These are phyloP conservation scores for Drosophila paulistorum DNA, from an alignment of 1,140 invertebrate species.

Conservation along the genomic window DNA sequence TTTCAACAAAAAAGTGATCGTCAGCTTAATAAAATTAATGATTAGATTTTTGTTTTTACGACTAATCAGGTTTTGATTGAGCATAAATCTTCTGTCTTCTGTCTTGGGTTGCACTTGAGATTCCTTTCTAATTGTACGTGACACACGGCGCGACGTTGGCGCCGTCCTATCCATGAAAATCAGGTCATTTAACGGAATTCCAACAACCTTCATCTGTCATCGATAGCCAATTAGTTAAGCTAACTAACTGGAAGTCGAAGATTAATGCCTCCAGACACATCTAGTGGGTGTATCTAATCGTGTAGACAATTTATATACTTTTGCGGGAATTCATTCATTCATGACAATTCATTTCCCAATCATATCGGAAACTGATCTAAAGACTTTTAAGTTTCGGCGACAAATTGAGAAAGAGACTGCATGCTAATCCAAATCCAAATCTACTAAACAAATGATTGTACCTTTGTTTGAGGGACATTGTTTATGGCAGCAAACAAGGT, in stretches of 20 bases:
- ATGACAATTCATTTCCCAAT: slow-evolving; percentile 13
- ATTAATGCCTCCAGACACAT: slow-evolving; percentile 33
- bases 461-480: slow-evolving; percentile 40
- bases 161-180: slow-evolving; percentile 48
- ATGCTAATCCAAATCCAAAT: neutral
- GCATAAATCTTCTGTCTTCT: slow-evolving; percentile 64
- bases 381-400: neutral
- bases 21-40: slow-evolving; percentile 81
- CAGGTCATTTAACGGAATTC: slow-evolving; percentile 66
- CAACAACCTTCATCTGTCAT: slow-evolving; percentile 45
- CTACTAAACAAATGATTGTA: neutral
- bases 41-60: slow-evolving; percentile 68
- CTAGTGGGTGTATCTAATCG: slow-evolving; percentile 53
- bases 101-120: slow-evolving; percentile 64
- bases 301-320: slow-evolving; percentile 44
- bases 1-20: slow-evolving; percentile 78
- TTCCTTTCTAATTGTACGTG: slow-evolving; percentile 78
- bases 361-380: slow-evolving; percentile 3
- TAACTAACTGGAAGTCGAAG: slow-evolving; percentile 18
- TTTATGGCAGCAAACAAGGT: slow-evolving; percentile 31
- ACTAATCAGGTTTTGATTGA: slow-evolving; percentile 66
- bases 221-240: slow-evolving; percentile 33
- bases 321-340: neutral
- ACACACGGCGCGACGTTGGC: slow-evolving; percentile 37
- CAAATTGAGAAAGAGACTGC: neutral